Conservation (phyloP, 2,113 vertebrate genomes). For the Otis tarda region DNA sequence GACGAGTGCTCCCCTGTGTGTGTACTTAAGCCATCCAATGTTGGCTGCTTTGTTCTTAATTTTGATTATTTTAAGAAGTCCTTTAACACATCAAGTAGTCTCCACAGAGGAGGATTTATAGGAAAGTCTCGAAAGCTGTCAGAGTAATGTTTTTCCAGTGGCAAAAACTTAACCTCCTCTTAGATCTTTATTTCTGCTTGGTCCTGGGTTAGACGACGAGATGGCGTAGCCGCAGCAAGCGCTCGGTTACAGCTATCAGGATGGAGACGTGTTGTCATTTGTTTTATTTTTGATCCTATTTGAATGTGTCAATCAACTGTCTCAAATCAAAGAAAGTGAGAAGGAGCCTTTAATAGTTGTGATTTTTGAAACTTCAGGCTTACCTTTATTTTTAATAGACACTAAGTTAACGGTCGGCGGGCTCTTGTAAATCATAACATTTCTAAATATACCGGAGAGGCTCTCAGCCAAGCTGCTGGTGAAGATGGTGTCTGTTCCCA, state of each 20-base stretch:
- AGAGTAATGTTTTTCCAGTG: slow-evolving; percentile 3
- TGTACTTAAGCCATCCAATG: not conserved
- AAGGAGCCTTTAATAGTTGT: slow-evolving; percentile 36
- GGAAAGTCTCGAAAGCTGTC: not conserved
- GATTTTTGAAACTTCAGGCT: slow-evolving; percentile 27
- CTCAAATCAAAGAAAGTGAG: slow-evolving; percentile 36
- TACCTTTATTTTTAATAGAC: not conserved
- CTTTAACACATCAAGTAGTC: not conserved
- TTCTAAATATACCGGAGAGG: not conserved
- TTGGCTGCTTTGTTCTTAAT: not conserved
- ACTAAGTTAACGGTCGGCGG: not conserved
- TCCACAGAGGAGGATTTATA: not conserved
- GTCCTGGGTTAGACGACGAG: not conserved
- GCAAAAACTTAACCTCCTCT: not conserved
- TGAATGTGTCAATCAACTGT: slow-evolving; percentile 49
- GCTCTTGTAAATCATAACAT: not conserved
- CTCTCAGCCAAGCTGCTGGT: not conserved
- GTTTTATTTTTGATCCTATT: slow-evolving; percentile 51
- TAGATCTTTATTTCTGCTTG: slow-evolving; percentile 29
- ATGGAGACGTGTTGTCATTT: slow-evolving; percentile 26
- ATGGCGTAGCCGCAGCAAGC: not conserved
- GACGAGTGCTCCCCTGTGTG: not conserved
- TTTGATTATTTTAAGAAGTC: slow-evolving; percentile 12
- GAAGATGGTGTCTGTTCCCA: not conserved
- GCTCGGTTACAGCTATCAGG: not conserved